Percentiles rank a stretch among this genome's conserved stretches.
phyloP scores from a whole-genome alignment of 1,140 invertebrate genomes.

The Cephus cinctus region DNA sequence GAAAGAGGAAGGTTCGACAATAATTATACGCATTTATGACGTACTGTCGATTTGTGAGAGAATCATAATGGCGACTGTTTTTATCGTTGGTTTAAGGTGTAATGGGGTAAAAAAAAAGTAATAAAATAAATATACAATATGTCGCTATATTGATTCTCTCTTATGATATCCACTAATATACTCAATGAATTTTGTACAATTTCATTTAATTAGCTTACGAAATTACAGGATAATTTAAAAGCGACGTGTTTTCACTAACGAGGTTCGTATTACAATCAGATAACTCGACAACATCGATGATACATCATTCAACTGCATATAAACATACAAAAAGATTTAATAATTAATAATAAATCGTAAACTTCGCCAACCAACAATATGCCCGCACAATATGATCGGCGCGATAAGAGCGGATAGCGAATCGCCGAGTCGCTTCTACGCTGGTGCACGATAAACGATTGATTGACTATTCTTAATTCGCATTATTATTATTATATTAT shows the following conservation, averaged over 20 bases:
- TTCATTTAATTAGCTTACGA: conserved; percentile 32
- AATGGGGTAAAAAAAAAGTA: too few relatives aligned
- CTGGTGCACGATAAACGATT: neutral
- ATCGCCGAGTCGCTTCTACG: neutral
- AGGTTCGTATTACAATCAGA: conserved; percentile 34
- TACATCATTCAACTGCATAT: conserved; percentile 46
- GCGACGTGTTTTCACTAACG: conserved; percentile 30
- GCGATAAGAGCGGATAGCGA: neutral
- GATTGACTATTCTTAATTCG: neutral
- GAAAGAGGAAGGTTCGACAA: too few relatives aligned
- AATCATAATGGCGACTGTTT: too few relatives aligned
- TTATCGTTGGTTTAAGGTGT: too few relatives aligned
- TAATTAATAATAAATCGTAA: conserved; percentile 25
- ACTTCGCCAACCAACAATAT: neutral
- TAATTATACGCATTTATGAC: too few relatives aligned
- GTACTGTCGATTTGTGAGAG: too few relatives aligned
- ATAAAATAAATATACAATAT: too few relatives aligned
- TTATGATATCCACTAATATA: too few relatives aligned
- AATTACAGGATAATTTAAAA: conserved; percentile 33
- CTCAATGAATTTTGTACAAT: too few relatives aligned
- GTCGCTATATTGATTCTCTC: too few relatives aligned
- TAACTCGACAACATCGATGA: conserved; percentile 35
- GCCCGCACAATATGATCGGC: too few relatives aligned
- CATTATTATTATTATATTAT: neutral
- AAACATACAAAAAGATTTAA: conserved; percentile 45